Percentiles rank a stretch among this genome's conserved stretches.
Evolutionary conservation across 2,113 vertebrate species (phyloP).

Genomic region (Erpornis zantholeuca): DNA sequence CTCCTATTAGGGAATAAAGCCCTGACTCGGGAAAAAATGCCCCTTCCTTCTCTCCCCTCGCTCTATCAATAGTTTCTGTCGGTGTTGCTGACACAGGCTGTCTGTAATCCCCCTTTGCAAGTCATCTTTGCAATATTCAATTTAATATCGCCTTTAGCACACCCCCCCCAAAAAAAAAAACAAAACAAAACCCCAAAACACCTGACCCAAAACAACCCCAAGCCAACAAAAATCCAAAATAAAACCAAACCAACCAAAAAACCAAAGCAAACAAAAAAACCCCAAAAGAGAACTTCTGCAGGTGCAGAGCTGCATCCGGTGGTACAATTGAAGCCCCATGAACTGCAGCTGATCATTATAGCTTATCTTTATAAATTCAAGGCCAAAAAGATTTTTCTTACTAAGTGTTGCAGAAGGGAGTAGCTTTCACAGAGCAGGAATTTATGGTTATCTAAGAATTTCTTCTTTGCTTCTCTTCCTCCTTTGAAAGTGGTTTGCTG

Average conservation of each 20-base stretch:
- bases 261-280: neutral
- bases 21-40: neutral
- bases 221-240: neutral
- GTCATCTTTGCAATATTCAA: neutral
- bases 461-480: neutral
- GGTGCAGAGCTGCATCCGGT: neutral
- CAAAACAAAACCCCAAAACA: neutral
- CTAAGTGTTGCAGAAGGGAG: constrained; percentile 51
- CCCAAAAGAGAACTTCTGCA: neutral
- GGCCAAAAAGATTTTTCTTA: constrained; percentile 7
- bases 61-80: neutral
- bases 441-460: constrained; percentile 59
- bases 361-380: constrained; percentile 54
- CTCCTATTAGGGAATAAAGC: neutral
- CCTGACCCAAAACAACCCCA: neutral
- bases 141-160: neutral
- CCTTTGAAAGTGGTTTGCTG: constrained; percentile 44
- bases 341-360: neutral
- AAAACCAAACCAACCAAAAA: neutral
- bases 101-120: neutral
- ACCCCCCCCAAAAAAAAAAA: neutral
- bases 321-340: neutral
- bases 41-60: accelerated
- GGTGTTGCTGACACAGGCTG: accelerated
- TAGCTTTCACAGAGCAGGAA: constrained; percentile 13